phyloP scores from a whole-genome alignment of 2,113 vertebrate genomes.

The Anguilla rostrata region DNA sequence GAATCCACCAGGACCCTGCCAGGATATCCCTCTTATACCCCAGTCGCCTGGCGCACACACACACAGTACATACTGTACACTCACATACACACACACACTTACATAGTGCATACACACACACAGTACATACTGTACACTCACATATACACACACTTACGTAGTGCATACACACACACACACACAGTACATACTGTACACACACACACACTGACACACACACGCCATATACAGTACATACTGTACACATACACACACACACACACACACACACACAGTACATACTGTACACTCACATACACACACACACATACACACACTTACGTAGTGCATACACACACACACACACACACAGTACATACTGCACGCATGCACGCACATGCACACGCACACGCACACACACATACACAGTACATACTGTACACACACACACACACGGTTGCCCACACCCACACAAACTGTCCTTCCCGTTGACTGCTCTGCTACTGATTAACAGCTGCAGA shows the following conservation, averaged over 20 bases:
- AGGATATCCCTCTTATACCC: background rate
- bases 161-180: constrained; percentile 4
- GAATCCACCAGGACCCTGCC: background rate
- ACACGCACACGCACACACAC: constrained; percentile 3
- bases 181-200: no score
- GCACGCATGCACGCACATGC: no score
- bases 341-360: background rate
- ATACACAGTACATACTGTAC: background rate
- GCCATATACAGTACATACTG: no score
- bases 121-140: no score
- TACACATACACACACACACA: no score
- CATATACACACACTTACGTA: constrained; percentile 16
- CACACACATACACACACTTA: background rate
- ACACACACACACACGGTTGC: background rate
- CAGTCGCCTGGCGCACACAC: background rate
- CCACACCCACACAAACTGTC: constrained; percentile 41
- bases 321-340: no score
- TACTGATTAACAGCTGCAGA: background rate
- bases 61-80: background rate
- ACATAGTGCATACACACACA: no score
- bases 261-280: no score
- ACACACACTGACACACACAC: background rate
- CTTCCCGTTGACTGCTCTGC: constrained; percentile 1
- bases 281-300: no score
- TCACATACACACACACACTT: background rate